Conservation (phyloP, 2,888 invertebrate species). For the Drosophila prolongata region DNA sequence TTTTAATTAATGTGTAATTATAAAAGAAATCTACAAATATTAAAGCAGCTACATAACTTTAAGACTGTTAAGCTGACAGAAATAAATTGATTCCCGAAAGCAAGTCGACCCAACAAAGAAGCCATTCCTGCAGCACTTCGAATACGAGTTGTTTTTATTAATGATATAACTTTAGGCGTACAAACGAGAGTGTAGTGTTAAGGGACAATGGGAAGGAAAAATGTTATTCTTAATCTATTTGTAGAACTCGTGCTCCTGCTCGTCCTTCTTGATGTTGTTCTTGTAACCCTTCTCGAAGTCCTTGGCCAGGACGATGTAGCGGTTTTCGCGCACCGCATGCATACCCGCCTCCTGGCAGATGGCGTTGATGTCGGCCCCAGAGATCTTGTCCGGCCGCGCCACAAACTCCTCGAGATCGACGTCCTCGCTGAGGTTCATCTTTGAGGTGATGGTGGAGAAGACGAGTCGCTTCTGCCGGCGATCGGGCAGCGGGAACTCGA, state of each 20-base stretch:
- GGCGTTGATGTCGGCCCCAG: slow-evolving; percentile 99
- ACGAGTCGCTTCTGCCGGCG: slow-evolving; percentile 96
- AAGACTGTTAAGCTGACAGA: too few species aligned
- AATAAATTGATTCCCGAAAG: too few species aligned
- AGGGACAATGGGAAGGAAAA: background rate
- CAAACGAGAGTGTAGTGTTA: slow-evolving; percentile 21
- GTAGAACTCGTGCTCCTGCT: slow-evolving; percentile 99
- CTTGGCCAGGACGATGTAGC: slow-evolving; percentile 98
- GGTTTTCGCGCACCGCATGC: slow-evolving; percentile 99
- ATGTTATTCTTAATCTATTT: slow-evolving; percentile 88
- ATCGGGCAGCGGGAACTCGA: slow-evolving; percentile 98
- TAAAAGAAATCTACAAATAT: too few species aligned
- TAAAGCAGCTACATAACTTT: too few species aligned
- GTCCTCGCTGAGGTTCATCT: slow-evolving; percentile 99
- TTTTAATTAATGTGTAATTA: too few species aligned
- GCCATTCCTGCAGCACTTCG: slow-evolving; percentile 1
- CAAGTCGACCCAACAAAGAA: background rate
- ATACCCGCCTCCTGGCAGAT: slow-evolving; percentile 99
- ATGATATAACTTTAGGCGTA: slow-evolving; percentile 36
- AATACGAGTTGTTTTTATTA: slow-evolving; percentile 32
- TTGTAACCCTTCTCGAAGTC: slow-evolving; percentile 99
- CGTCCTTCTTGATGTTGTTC: slow-evolving; percentile 99
- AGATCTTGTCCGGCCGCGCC: slow-evolving; percentile 98
- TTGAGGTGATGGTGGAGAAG: slow-evolving; percentile 98
- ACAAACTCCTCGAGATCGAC: slow-evolving; percentile 99